Base-by-base conservation (phyloP, 1,140 invertebrate genomes). In the Drosophila sproati region DNA sequence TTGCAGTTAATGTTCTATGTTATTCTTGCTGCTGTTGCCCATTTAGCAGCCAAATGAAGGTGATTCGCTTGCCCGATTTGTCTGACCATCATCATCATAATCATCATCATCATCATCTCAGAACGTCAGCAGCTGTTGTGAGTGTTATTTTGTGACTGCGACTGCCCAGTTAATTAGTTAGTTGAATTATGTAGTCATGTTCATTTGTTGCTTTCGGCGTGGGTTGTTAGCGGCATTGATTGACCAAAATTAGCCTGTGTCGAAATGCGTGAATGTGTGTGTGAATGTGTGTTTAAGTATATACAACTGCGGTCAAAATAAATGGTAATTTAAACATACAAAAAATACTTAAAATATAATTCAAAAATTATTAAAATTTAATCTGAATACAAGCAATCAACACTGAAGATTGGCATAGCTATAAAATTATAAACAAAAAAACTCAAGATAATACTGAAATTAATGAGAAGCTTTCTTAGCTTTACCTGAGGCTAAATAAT, bases 241-340 rank as follows among this genome's bases (percentile, higher is more conserved):
- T 88, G 85, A 88, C 83, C 85, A 87, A 87, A 87, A 87, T 88
- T 82, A 81, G 85, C 79, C 54, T 66, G 63, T 62, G 12, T 35
- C 37, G 20, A 55, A 1, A 8, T 47, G 31, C 7, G n/a, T 37
- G 41, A 43, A 48, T 5, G 5, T 52, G 51, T 57, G 31, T 62
- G 12, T 69, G 20, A 45, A 8, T 45, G 32, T 39, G 31, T 61
- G 29, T 55, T 20, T 20, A 20, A 20, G 20, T 20, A 20, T 20
- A 20, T 20, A 20, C 20, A 20, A 0, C 20, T 20, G 20, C 20
- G 20, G 20, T 20, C 20, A 2, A 20, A 20, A 1, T 20, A 20
- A 20, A 20, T 20, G 1, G 20, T 20, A 20, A 20, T 20, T 20
- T 20, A 20, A 20, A 1, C 20, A 20, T 20, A 20, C 20, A 20